These are phyloP conservation scores for Meiosimyza decipiens DNA, from an alignment of 2,888 invertebrate species.

Conservation along the genomic window DNA sequence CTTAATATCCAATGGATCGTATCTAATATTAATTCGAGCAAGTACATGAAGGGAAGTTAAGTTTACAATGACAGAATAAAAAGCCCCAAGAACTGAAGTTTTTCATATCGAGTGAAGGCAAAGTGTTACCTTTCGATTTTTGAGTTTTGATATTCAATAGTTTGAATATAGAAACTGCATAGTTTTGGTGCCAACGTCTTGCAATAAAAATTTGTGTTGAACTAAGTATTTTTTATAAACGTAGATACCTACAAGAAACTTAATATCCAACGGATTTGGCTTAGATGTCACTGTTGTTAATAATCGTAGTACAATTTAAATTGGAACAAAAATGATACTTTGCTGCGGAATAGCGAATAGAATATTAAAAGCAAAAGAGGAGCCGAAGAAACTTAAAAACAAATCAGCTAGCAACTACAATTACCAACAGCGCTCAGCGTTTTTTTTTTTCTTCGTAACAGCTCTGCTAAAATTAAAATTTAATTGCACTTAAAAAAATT, in stretches of 20 bases:
- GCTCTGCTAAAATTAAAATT: too few species aligned
- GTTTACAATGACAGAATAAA: background rate
- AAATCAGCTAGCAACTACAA: too few species aligned
- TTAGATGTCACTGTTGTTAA: conserved; percentile 18
- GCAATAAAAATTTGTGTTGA: conserved; percentile 6
- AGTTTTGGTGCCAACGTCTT: background rate
- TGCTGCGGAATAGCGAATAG: conserved; percentile 23
- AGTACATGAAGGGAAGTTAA: background rate
- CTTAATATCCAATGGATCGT: conserved; percentile 17
- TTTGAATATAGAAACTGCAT: background rate
- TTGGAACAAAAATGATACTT: conserved; percentile 19
- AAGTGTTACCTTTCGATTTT: conserved; percentile 8
- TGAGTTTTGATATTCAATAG: background rate
- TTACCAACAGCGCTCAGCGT: too few species aligned
- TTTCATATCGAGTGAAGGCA: background rate
- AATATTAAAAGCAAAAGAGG: background rate
- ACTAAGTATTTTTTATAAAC: background rate
- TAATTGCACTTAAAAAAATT: too few species aligned
- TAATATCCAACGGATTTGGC: conserved; percentile 28
- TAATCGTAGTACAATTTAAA: background rate
- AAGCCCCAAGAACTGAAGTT: background rate
- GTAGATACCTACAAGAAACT: background rate
- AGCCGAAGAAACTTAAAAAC: background rate
- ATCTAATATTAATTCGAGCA: background rate
- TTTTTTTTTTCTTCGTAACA: too few species aligned